Conservation (phyloP, 2,113 vertebrate species). For the Monarcha castaneiventris region DNA sequence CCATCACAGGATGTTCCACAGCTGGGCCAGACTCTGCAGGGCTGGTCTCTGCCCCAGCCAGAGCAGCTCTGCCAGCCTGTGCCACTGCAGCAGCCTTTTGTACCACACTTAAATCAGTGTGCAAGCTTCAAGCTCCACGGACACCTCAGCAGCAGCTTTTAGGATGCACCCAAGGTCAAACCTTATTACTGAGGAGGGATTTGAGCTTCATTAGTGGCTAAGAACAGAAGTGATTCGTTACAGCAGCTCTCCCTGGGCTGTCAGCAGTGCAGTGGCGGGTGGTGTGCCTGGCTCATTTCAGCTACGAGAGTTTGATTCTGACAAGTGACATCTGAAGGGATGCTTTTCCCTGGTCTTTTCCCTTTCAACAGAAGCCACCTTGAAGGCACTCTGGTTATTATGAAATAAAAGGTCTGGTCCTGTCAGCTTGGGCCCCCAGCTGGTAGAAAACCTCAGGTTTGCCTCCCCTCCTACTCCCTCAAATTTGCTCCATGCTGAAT, state of each 20-base stretch:
- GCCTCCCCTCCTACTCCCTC: neutral
- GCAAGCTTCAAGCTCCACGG: neutral
- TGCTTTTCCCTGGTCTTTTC: neutral
- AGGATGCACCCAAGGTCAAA: neutral
- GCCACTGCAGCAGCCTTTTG: neutral
- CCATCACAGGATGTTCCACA: neutral
- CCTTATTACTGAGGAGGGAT: neutral
- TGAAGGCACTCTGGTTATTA: neutral
- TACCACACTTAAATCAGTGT: fast-evolving
- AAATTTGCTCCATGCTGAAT: neutral
- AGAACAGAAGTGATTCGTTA: neutral
- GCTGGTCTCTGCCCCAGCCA: neutral
- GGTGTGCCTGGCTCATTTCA: neutral
- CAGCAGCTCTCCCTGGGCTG: neutral
- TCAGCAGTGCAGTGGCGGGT: neutral
- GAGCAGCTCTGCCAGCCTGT: neutral
- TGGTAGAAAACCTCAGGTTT: neutral
- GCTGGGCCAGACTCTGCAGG: neutral
- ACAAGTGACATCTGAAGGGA: neutral
- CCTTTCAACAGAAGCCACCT: neutral
- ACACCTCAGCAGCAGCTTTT: neutral
- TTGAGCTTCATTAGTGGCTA: neutral
- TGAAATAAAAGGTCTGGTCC: neutral
- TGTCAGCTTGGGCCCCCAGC: neutral
- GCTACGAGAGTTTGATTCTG: neutral